Evolutionary conservation across 2,113 vertebrate species (phyloP).

Genomic region (Dascyllus trimaculatus): DNA sequence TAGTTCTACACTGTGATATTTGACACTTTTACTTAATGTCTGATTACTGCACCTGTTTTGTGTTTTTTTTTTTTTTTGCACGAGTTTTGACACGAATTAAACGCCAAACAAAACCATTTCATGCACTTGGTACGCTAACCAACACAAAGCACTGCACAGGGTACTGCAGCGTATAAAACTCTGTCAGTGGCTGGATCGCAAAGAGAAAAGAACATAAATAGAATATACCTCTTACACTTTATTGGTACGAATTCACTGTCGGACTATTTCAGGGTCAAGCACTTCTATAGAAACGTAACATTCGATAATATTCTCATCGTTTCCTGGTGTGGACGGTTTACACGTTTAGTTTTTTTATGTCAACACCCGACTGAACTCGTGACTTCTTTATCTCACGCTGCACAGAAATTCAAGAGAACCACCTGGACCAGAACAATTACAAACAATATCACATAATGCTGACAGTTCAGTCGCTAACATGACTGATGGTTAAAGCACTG

Average conservation of each 20-base stretch:
- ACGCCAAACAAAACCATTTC: background rate
- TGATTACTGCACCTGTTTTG: too few relatives aligned
- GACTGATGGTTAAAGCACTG: background rate
- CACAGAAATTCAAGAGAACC: background rate
- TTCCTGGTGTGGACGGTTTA: background rate
- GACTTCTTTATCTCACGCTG: background rate
- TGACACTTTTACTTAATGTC: too few relatives aligned
- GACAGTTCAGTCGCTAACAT: too few relatives aligned
- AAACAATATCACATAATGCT: background rate
- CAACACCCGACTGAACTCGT: constrained; percentile 8
- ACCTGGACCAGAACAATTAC: background rate
- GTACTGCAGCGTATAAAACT: background rate
- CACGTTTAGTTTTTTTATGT: too few relatives aligned
- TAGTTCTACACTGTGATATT: too few relatives aligned
- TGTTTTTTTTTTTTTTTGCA: too few relatives aligned
- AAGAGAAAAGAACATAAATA: background rate
- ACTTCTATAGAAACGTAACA: constrained; percentile 20
- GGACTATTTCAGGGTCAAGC: constrained; percentile 14
- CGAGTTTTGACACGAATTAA: too few relatives aligned
- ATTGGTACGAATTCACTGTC: constrained; percentile 1
- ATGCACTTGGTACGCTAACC: background rate
- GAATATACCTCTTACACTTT: background rate
- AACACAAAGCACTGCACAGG: background rate
- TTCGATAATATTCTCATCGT: background rate
- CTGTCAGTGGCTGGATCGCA: background rate